A percentile compares a stretch with the other conserved stretches of the same genome.
Conservation (phyloP, 2,113 vertebrate species). For the Phaethornis superciliosus region DNA sequence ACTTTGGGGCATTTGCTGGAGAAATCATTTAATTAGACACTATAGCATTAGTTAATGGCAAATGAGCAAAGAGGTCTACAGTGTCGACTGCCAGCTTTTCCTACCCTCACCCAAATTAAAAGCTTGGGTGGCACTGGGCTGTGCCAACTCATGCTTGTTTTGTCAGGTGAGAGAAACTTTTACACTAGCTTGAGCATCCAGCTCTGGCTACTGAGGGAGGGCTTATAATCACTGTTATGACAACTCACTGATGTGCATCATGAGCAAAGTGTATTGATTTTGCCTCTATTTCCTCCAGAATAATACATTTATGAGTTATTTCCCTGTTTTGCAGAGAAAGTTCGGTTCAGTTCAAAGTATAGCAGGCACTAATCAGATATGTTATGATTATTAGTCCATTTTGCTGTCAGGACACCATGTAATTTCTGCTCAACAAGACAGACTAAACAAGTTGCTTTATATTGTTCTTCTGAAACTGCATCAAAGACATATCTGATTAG, state of each 20-base stretch:
- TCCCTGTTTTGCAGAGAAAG: neutral
- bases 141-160: neutral
- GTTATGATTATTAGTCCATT: conserved; percentile 29
- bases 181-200: neutral
- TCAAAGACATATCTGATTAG: neutral
- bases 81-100: neutral
- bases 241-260: neutral
- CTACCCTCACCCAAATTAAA: neutral
- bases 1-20: neutral
- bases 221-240: neutral
- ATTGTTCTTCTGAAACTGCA: neutral
- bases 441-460: conserved; percentile 1
- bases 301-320: neutral
- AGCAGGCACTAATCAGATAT: conserved; percentile 21
- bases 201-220: neutral
- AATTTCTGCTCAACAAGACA: conserved; percentile 24
- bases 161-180: neutral
- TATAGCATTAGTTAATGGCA: neutral
- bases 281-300: conserved; percentile 15
- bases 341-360: conserved; percentile 10
- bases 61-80: neutral
- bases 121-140: neutral
- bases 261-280: conserved; percentile 15
- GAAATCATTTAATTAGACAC: neutral
- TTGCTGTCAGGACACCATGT: neutral